Base-by-base conservation (phyloP, 2,113 vertebrate species). In the Emydocephalus ijimae region DNA sequence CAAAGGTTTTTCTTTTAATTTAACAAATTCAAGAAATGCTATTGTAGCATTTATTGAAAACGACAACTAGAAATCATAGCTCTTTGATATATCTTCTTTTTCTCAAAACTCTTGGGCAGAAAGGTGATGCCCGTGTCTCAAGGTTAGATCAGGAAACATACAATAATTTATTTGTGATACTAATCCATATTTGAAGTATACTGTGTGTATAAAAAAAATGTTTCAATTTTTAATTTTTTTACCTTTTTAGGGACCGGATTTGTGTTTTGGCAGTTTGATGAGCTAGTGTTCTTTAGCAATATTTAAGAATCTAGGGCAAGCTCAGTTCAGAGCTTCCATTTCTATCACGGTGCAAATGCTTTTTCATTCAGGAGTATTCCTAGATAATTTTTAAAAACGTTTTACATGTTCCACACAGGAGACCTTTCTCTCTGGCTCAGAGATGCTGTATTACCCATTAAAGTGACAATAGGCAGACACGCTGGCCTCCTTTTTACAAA, bases 91-190 rank as follows among this genome's bases (percentile, higher is more conserved):
- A 10, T 85, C 29, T 61, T 15, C 29, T n/a, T 85, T 39, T 29
- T 34, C 74, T 52, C 43, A 90, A 86, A 86, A n/a, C 21, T 90
- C 89, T 90, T 90, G 29, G 56, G 23, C 3, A 59, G 39, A 34
- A 50, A 5, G 23, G 11, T 9, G 29, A 6, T 89, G 18, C 12
- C 20, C 14, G 1, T 59, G 52, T n/a, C 43, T 21, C 43, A 85
- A 81, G 54, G 45, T 12, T 85, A 52, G 39, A 48, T 34, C 29
- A 23, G 26, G 29, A 21, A 50, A 91, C 93, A 56, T 92, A 96
- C 94, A 93, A 93, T 93, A 94, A 95, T 92, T 94, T 94, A 96
- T 95, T 92, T 92, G 95, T 96, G 93, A 92, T 96, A 92, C 81
- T 95, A 69, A 1, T 95, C 89, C 92, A 92, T 91, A 95, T 94